A percentile compares a stretch with the other conserved stretches of the same genome.
These are phyloP conservation scores for Cataglyphis albicans DNA, from an alignment of 2,888 invertebrate genomes.

Conservation along the genomic window DNA sequence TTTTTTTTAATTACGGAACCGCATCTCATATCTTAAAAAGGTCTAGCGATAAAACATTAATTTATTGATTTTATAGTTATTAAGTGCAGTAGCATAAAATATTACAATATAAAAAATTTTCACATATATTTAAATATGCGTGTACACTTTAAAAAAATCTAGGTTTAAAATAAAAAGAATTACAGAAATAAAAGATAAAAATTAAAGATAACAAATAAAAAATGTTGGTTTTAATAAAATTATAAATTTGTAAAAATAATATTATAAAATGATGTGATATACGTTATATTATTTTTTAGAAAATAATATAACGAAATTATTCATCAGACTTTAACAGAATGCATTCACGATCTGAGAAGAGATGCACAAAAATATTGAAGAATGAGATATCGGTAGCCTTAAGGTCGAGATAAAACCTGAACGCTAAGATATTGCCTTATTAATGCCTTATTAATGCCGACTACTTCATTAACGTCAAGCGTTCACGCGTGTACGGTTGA, in stretches of 20 bases:
- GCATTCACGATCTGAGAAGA: background rate
- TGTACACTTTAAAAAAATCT: background rate
- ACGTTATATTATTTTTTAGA: constrained; percentile 4
- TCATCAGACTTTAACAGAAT: background rate
- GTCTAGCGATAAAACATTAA: background rate
- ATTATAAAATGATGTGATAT: background rate
- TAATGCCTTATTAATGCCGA: constrained; percentile 83
- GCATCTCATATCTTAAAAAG: constrained; percentile 36
- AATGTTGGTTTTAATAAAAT: background rate
- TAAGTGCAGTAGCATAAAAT: background rate
- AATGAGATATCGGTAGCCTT: constrained; percentile 69
- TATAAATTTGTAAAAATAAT: background rate
- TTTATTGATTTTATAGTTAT: background rate
- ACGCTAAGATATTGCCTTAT: constrained; percentile 77
- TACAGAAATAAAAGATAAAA: background rate
- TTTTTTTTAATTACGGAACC: constrained; percentile 58
- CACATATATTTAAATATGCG: background rate
- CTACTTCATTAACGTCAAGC: constrained; percentile 83
- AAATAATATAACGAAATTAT: background rate
- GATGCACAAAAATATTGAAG: constrained; percentile 31
- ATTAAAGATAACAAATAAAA: background rate
- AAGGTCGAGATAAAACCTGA: constrained; percentile 70
- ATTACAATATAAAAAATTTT: background rate
- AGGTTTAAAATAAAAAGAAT: background rate
- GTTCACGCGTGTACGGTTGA: constrained; percentile 72